phyloP scores from a whole-genome alignment of 2,888 invertebrate species.

The Leptodirus hochenwartii region DNA sequence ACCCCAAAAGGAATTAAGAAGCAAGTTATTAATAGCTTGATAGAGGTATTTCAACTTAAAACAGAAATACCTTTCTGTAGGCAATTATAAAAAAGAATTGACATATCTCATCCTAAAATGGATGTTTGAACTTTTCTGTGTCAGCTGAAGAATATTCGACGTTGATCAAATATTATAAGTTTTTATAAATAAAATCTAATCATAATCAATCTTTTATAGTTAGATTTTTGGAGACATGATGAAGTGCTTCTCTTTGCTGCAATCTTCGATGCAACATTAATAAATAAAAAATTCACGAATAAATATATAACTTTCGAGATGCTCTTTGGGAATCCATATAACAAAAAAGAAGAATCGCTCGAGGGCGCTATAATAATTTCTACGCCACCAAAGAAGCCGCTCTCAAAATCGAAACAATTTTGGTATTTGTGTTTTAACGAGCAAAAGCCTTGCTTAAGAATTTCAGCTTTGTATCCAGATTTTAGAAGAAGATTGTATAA shows the following conservation, averaged over 20 bases:
- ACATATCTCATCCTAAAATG: too few species aligned
- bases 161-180: too few species aligned
- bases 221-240: conserved; percentile 37
- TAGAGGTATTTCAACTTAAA: too few species aligned
- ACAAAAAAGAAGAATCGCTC: conserved; percentile 18
- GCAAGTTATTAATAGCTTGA: too few species aligned
- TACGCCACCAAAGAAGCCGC: conserved; percentile 13
- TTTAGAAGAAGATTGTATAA: conserved; percentile 45
- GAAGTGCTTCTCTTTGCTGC: conserved; percentile 45
- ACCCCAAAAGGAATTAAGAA: conserved; percentile 17
- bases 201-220: too few species aligned
- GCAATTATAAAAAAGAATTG: too few species aligned
- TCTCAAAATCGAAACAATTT: conserved; percentile 16
- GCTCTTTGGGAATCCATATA: conserved; percentile 42
- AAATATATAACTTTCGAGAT: conserved; percentile 44
- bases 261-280: conserved; percentile 47
- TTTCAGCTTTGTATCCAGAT: conserved; percentile 43
- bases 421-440: conserved; percentile 28
- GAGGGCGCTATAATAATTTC: not conserved
- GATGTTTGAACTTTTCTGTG: too few species aligned
- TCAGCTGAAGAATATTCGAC: too few species aligned
- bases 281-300: conserved; percentile 36
- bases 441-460: conserved; percentile 46
- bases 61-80: too few species aligned
- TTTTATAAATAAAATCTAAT: too few species aligned